Conservation (phyloP, 2,888 invertebrate species). For the Zygogramma bicolorata region DNA sequence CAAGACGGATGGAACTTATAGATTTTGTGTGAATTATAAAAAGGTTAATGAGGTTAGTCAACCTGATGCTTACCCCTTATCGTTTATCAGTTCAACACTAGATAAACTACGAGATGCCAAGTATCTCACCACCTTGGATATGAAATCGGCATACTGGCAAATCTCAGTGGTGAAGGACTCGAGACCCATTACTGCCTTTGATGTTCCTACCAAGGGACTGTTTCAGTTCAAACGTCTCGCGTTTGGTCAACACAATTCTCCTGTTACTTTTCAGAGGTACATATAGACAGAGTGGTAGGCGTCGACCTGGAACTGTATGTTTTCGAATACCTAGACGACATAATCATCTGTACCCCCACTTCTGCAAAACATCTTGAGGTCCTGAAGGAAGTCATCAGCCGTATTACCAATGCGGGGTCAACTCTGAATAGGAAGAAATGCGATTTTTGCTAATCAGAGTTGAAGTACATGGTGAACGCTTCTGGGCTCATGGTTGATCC, state of each 20-base stretch:
- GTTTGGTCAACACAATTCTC: slow-evolving; percentile 47
- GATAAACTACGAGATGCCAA: too few relatives aligned
- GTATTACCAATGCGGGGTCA: slow-evolving; percentile 43
- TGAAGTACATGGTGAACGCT: slow-evolving; percentile 23
- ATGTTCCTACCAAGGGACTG: slow-evolving; percentile 48
- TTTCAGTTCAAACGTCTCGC: slow-evolving; percentile 53
- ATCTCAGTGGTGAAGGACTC: slow-evolving; percentile 20
- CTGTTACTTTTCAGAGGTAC: slow-evolving; percentile 49
- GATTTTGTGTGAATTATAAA: slow-evolving; percentile 21
- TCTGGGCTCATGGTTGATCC: slow-evolving; percentile 18
- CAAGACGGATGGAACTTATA: slow-evolving; percentile 15
- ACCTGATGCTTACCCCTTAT: slow-evolving; percentile 15
- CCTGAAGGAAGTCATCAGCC: slow-evolving; percentile 41
- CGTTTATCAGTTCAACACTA: not conserved
- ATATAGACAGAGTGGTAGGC: slow-evolving; percentile 46
- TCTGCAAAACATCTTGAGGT: slow-evolving; percentile 41
- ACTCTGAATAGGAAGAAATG: slow-evolving; percentile 37
- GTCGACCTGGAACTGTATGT: slow-evolving; percentile 44
- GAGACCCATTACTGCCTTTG: slow-evolving; percentile 52
- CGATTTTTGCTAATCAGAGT: slow-evolving; percentile 15
- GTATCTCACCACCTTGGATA: too few relatives aligned
- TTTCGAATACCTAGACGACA: slow-evolving; percentile 50
- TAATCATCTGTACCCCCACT: slow-evolving; percentile 41
- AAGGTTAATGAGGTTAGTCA: slow-evolving; percentile 2
- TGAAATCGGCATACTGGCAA: slow-evolving; percentile 30